Percentiles rank a stretch among this genome's conserved stretches.
These are phyloP conservation scores for Potorous gilbertii DNA, from an alignment of 2,797 vertebrate species.

Conservation along the genomic window DNA sequence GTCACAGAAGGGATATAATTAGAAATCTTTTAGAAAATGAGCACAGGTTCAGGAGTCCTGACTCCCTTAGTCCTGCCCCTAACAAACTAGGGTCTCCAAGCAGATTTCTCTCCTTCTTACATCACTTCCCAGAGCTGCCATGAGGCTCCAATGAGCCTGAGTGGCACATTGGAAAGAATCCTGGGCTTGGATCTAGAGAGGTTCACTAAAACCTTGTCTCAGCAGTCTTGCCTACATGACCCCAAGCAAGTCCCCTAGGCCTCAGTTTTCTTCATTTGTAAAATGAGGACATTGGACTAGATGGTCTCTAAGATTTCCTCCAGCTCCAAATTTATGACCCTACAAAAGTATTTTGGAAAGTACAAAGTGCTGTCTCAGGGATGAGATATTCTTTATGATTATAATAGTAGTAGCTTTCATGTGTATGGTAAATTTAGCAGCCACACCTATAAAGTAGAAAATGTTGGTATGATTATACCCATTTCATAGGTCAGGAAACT, in stretches of 20 bases:
- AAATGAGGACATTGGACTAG: background rate
- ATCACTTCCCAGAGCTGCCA: background rate
- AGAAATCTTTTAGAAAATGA: background rate
- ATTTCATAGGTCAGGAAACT: background rate
- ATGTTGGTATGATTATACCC: background rate
- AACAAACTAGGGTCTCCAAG: background rate
- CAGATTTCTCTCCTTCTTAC: too few relatives aligned
- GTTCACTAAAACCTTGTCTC: background rate
- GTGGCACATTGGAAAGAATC: background rate
- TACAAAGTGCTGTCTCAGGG: background rate
- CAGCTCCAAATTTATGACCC: background rate
- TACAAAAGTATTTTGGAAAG: background rate
- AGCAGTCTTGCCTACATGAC: background rate
- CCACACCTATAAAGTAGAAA: background rate
- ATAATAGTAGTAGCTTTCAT: background rate
- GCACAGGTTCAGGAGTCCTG: background rate
- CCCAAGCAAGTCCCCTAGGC: background rate
- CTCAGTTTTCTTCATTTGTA: background rate
- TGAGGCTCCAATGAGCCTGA: background rate
- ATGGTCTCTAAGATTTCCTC: background rate
- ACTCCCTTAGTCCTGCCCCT: background rate
- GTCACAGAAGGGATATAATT: background rate
- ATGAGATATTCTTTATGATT: background rate
- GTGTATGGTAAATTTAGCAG: background rate
- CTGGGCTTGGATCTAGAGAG: background rate